Conservation (phyloP, 1,140 invertebrate species). For the Octopus sinensis region DNA sequence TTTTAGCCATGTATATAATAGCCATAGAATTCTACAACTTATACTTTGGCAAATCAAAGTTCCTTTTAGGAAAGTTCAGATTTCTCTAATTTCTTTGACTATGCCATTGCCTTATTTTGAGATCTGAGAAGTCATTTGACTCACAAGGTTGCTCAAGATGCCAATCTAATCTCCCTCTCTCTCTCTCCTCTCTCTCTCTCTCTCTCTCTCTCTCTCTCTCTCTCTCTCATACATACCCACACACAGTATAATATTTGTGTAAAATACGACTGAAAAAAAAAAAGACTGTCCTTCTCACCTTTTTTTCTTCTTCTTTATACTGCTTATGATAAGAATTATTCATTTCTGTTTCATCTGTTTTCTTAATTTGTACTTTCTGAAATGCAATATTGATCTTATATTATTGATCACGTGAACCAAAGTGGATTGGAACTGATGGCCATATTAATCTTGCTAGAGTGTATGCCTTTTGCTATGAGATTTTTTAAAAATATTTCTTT, state of each 20-base stretch:
- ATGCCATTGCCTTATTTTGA: background rate
- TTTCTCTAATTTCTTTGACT: constrained; percentile 5
- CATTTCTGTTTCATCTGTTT: no score
- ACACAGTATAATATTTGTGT: background rate
- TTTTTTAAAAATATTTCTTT: no score
- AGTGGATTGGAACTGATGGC: no score
- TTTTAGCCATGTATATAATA: background rate
- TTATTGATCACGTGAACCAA: no score
- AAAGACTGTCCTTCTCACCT: no score
- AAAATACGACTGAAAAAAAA: no score
- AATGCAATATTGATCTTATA: no score
- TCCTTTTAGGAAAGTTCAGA: background rate
- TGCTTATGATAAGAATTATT: background rate
- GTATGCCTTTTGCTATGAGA: no score
- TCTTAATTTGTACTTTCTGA: no score
- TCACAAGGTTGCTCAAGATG: constrained; percentile 9
- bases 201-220: background rate
- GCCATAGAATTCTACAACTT: constrained; percentile 16
- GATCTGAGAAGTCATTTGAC: background rate
- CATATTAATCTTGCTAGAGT: no score
- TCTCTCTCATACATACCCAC: background rate
- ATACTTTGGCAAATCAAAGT: constrained; percentile 11
- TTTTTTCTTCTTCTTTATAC: background rate
- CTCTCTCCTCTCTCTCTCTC: constrained; percentile 6
- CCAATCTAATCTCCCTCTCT: background rate